A percentile compares a stretch with the other conserved stretches of the same genome.
Evolutionary conservation across 2,888 invertebrate species (phyloP).

Genomic region (Perithous albicinctus): DNA sequence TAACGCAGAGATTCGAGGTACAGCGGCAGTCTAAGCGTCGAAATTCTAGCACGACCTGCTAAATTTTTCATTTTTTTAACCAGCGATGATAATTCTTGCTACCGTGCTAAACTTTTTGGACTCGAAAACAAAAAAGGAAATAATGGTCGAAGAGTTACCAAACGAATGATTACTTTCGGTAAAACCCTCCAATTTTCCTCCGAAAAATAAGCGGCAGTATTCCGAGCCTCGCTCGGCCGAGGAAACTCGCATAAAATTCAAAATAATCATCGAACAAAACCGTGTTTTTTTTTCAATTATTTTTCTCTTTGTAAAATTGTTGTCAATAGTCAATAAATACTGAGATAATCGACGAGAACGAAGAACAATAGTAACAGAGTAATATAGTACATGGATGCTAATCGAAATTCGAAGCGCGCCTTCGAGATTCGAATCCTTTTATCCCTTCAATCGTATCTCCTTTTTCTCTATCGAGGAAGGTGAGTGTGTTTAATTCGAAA

Average conservation of each 20-base stretch:
- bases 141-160: not conserved
- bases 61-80: not conserved
- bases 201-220: slow-evolving; percentile 1
- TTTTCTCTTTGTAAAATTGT: slow-evolving; percentile 37
- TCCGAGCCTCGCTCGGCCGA: slow-evolving; percentile 13
- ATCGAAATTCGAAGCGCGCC: slow-evolving; percentile 30
- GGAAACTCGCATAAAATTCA: not conserved
- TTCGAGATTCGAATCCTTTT: slow-evolving; percentile 33
- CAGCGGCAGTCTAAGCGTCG: not conserved
- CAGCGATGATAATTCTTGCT: slow-evolving; percentile 1
- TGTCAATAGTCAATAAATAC: slow-evolving; percentile 59
- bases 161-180: not conserved
- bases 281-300: not conserved
- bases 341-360: slow-evolving; percentile 55
- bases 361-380: slow-evolving; percentile 46
- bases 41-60: slow-evolving; percentile 1
- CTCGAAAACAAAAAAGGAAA: not conserved
- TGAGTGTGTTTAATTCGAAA: slow-evolving; percentile 31
- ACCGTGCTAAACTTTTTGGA: slow-evolving; percentile 4
- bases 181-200: no score
- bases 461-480: slow-evolving; percentile 39
- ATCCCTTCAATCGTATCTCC: not conserved
- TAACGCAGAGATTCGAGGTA: not conserved
- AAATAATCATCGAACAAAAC: slow-evolving; percentile 6
- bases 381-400: slow-evolving; percentile 54